Evolutionary conservation across 92 coral and sea anemone species (phyloP), one percentile per base, ranked within the genome.

Genomic region (Blastomussa wellsi): DNA sequence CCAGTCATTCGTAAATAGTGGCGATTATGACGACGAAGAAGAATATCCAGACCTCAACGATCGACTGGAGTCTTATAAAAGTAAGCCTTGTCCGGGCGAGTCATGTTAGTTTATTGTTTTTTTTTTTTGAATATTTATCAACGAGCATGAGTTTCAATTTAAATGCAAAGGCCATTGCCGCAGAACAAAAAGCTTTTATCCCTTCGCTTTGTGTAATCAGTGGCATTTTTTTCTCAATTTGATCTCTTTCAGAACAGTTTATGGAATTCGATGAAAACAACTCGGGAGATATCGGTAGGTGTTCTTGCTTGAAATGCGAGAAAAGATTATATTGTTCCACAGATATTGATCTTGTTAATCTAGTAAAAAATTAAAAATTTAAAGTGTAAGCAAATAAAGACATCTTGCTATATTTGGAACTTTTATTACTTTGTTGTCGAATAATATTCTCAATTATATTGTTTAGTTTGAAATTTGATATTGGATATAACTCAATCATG

Each of bases 241-340:
- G 60, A 5, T 78, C 22, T 5, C 84, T 86, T 66, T 59, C 79
- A 96, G 99, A 89, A 20, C 99, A 96, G 74, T 96, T 96, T 75
- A 96, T 96, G 95, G 99, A 96, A 87, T 96, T 94, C 76, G 99
- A 96, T 82, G 87, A 76, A n/a, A 88, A 96, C 60, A 75, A 92
- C 76, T 96, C 99, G 11, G 99, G 99, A 2, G 99, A 96, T 79
- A 96, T 96, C 31, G 99, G 99, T 96, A 74, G 88, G 99, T 83
- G 38, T 59, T 39, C 62, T 24, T 28, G 49, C 52, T 24, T 72
- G 84, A 66, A 64, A 14, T 20, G 59, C 39, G 73, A 62, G 66
- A 44, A 80, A 82, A 38, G 37, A 22, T 20, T n/a, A n/a, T n/a
- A n/a, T n/a, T 47, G 47, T 70, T 32, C 31, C 7, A 37, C 74